phyloP scores from a whole-genome alignment of 2,888 invertebrate genomes.

The Oegoconia quadripuncta region DNA sequence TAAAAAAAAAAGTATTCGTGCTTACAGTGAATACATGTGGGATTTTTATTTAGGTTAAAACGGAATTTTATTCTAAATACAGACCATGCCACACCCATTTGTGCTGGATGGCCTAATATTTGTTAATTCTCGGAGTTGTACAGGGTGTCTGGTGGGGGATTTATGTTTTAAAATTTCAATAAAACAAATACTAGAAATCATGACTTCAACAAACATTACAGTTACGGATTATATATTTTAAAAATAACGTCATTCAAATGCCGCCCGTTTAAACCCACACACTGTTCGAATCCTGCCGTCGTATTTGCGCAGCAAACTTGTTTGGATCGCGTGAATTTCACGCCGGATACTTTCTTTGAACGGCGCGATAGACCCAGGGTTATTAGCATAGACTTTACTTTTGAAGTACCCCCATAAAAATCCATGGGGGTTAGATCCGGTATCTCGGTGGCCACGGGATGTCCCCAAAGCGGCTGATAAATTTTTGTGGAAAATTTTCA shows the following conservation, averaged over 20 bases:
- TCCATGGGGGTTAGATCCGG: slow-evolving; percentile 13
- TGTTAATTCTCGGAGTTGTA: too few species aligned
- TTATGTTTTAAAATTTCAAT: slow-evolving; percentile 14
- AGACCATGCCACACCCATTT: too few species aligned
- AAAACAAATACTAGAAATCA: slow-evolving; percentile 13
- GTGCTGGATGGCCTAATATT: too few species aligned
- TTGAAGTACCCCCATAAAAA: slow-evolving; percentile 10
- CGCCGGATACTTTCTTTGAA: slow-evolving; percentile 23
- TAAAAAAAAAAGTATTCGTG: too few species aligned
- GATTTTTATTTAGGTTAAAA: too few species aligned
- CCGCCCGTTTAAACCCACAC: slow-evolving; percentile 22
- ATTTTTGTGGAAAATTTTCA: slow-evolving; percentile 13
- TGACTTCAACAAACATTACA: slow-evolving; percentile 8
- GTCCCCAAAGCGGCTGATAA: slow-evolving; percentile 13
- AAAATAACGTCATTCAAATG: slow-evolving; percentile 23
- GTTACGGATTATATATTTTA: slow-evolving; percentile 24
- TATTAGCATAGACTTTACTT: slow-evolving; percentile 9
- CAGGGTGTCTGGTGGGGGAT: slow-evolving; percentile 2
- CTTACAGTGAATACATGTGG: too few species aligned
- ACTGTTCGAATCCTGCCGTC: slow-evolving; percentile 24
- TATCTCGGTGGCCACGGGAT: slow-evolving; percentile 14
- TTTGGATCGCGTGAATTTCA: slow-evolving; percentile 22
- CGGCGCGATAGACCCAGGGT: slow-evolving; percentile 13
- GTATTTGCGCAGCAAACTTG: slow-evolving; percentile 23
- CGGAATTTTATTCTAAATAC: too few species aligned